Conservation (phyloP, 1,140 invertebrate species). For the Galleria mellonella region DNA sequence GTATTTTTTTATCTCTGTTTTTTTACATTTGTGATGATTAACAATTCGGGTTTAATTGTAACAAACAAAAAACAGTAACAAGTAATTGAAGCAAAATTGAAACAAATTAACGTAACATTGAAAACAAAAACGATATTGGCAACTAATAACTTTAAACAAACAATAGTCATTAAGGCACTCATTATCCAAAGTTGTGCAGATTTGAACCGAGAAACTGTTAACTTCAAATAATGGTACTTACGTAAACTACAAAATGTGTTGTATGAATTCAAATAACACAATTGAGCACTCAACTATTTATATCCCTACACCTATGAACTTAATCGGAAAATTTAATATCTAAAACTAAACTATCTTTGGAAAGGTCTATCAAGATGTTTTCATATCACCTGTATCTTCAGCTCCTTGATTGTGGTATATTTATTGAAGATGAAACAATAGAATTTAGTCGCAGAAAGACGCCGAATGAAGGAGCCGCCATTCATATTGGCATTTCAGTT, state of each 20-base stretch:
- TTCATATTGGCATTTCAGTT: too few species aligned
- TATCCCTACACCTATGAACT: too few species aligned
- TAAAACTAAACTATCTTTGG: slow-evolving; percentile 48
- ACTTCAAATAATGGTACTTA: neutral
- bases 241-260: too few species aligned
- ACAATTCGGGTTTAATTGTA: neutral
- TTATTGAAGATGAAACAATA: too few species aligned
- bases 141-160: slow-evolving; percentile 36
- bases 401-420: too few species aligned
- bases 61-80: slow-evolving; percentile 4
- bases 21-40: too few species aligned
- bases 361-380: too few species aligned
- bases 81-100: neutral
- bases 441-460: too few species aligned
- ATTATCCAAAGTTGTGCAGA: slow-evolving; percentile 7
- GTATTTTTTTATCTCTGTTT: too few species aligned
- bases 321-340: neutral
- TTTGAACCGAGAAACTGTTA: slow-evolving; percentile 8
- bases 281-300: neutral
- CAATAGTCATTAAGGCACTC: slow-evolving; percentile 64
- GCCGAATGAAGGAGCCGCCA: too few species aligned
- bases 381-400: too few species aligned
- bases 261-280: neutral
- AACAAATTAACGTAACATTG: slow-evolving; percentile 25
- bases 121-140: slow-evolving; percentile 33